Evolutionary conservation across 2,113 vertebrate genomes (phyloP), one percentile per base, ranked within the genome.

Genomic region (Rhinichthys klamathensis): DNA sequence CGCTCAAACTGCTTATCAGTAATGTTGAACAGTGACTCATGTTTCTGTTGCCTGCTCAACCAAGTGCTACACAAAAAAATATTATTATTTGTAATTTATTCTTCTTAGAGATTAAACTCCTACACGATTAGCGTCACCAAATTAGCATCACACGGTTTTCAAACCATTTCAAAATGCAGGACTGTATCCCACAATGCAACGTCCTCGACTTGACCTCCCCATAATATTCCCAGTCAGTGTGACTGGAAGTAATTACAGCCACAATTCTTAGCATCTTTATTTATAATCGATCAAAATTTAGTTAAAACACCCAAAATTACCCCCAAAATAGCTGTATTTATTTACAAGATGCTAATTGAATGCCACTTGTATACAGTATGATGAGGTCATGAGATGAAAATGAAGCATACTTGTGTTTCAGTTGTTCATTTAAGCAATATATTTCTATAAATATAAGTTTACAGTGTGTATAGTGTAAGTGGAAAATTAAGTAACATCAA

Each of bases 1-100:
- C 27, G 73, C 46, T 73, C 4, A 44, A 84, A 58, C 51, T 69
- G 58, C 41, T 41, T 80, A 84, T 80, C 82, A 63, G 49, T 27
- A 73, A 41, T 10, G 8, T 35, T 67, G n/a, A 41, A 87, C 10
- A 70, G 61, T 25, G 32, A 46, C 49, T 51, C 35, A 32, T 78
- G 23, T 51, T 27, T 16, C 46, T 38, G 49, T 23, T 58, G 23
- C 25, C 56, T 35, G 51, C 30, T 41, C 6, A 23, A 35, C 60
- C 11, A 21, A 25, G 18, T 41, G 69, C 21, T 44, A n/a, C 6
- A 18, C 2, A 23, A 12, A 15, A 30, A 9, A 2, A 23, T 35
- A 58, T 54, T 3, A 21, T 21, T 54, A 18, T 54, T 51, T 16
- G 16, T 27, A 9, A 51, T 41, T 32, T 67, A 35, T 21, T 70